Conservation (phyloP, 1,140 invertebrate genomes). For the Nylanderia fulva region DNA sequence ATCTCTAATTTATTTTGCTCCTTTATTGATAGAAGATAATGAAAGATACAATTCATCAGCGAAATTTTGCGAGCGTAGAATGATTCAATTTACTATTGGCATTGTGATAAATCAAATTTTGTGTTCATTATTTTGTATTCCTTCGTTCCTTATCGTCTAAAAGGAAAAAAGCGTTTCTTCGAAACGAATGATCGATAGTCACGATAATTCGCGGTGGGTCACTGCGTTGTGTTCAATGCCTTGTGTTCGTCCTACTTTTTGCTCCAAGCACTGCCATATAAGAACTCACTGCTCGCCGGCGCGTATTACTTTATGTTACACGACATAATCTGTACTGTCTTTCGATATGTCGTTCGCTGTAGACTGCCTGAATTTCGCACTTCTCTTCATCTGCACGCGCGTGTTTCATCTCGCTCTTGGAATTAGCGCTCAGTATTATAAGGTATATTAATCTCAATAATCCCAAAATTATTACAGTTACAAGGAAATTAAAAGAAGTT, state of each 20-base stretch:
- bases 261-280: constrained; percentile 53
- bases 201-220: constrained; percentile 17
- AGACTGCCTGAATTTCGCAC: constrained; percentile 78
- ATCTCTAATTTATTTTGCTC: constrained; percentile 5
- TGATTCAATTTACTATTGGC: not conserved
- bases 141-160: not conserved
- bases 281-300: constrained; percentile 31
- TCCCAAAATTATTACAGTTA: not conserved
- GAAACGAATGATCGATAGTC: not conserved
- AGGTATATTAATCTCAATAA: constrained; percentile 70
- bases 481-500: not conserved
- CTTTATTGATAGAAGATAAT: not conserved
- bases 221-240: constrained; percentile 22
- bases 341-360: constrained; percentile 73
- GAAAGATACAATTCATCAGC: not conserved
- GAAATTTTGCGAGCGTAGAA: not conserved
- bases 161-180: not conserved
- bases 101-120: constrained; percentile 9
- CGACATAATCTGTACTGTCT: constrained; percentile 16
- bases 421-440: constrained; percentile 77
- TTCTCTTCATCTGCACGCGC: constrained; percentile 77
- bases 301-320: constrained; percentile 40
- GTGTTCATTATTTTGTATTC: constrained; percentile 28
- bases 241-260: constrained; percentile 48
- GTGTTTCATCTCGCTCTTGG: constrained; percentile 80